Percentiles rank a stretch among this genome's conserved stretches.
Conservation (phyloP, 2,888 invertebrate species). For the Caenorhabditis sulstoni region DNA sequence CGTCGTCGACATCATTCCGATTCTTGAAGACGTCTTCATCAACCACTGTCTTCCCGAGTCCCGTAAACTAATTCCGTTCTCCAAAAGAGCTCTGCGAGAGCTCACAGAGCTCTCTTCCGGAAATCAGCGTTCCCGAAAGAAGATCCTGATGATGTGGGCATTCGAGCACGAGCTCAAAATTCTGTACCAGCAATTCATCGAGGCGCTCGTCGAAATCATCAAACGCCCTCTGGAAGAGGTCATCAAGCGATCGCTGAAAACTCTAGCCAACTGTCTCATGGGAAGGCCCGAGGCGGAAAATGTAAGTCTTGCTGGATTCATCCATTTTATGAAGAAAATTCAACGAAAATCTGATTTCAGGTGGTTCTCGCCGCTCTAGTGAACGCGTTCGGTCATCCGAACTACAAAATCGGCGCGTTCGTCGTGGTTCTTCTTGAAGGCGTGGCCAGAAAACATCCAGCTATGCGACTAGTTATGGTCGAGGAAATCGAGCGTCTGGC, state of each 20-base stretch:
- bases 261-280: conserved; percentile 87
- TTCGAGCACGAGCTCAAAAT: conserved; percentile 92
- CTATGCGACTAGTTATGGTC: conserved; percentile 92
- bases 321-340: no score
- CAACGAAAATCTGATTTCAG: conserved; percentile 55
- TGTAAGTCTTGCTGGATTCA: conserved; percentile 83
- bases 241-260: conserved; percentile 87
- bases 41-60: conserved; percentile 85
- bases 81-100: conserved; percentile 81
- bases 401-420: conserved; percentile 90
- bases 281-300: conserved; percentile 91
- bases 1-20: conserved; percentile 84
- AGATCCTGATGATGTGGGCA: conserved; percentile 85
- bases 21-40: conserved; percentile 88
- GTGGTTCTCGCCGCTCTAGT: conserved; percentile 88
- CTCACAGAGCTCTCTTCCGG: conserved; percentile 83
- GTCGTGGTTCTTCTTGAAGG: conserved; percentile 90
- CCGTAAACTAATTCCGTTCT: conserved; percentile 84
- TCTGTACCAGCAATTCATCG: conserved; percentile 86
- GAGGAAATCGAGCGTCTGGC: conserved; percentile 92
- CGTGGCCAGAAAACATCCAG: conserved; percentile 89
- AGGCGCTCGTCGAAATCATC: conserved; percentile 85
- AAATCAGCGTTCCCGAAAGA: conserved; percentile 83
- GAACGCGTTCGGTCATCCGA: conserved; percentile 96
- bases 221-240: conserved; percentile 89